These are phyloP conservation scores for Leptinotarsa haldemani DNA, from an alignment of 2,888 invertebrate species.

Conservation along the genomic window DNA sequence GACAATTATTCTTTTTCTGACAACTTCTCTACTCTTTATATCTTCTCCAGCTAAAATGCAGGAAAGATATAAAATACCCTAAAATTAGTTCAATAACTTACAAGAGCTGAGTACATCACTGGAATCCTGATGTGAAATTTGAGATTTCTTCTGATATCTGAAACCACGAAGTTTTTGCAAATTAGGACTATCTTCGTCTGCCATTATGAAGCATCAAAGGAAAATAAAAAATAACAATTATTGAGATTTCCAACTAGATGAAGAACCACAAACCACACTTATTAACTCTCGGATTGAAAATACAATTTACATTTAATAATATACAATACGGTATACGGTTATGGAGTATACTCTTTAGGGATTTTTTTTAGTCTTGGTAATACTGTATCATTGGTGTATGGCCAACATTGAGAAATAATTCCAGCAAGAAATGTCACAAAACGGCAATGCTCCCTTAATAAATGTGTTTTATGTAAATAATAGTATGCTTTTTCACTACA, in stretches of 20 bases:
- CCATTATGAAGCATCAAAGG: slow-evolving; percentile 49
- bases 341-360: no score
- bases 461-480: no score
- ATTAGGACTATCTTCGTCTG: slow-evolving; percentile 70
- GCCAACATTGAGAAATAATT: no score
- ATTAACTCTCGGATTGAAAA: no score
- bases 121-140: slow-evolving; percentile 57
- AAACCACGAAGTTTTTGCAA: slow-evolving; percentile 76
- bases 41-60: slow-evolving; percentile 45
- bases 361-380: no score
- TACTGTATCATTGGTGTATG: no score
- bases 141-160: slow-evolving; percentile 75
- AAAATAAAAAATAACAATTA: neutral
- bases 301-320: no score
- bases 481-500: no score
- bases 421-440: no score
- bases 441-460: no score
- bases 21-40: slow-evolving; percentile 29
- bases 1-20: slow-evolving; percentile 44
- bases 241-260: neutral
- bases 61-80: slow-evolving; percentile 24
- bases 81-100: slow-evolving; percentile 48
- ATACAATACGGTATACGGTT: no score
- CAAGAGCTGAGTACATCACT: slow-evolving; percentile 52
- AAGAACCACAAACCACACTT: neutral